phyloP scores from a whole-genome alignment of 2,888 invertebrate species.

The Adineta ricciae region DNA sequence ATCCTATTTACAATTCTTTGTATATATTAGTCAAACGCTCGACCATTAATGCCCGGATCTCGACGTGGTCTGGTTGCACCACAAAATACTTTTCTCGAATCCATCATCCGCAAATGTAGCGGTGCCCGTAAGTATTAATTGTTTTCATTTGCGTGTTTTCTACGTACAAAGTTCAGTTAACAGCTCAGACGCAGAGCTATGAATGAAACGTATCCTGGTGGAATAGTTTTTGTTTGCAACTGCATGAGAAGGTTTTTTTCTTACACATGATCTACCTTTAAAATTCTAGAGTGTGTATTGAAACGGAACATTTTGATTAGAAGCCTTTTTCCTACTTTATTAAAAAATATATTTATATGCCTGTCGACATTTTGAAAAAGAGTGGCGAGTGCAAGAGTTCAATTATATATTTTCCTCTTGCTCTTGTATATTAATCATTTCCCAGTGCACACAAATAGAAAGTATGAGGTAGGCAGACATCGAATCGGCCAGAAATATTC shows the following conservation, averaged over 20 bases:
- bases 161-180: no score
- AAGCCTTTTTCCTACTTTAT: background rate
- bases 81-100: conserved; percentile 99
- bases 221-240: background rate
- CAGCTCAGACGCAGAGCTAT: no score
- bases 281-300: background rate
- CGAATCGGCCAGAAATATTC: background rate
- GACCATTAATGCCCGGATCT: conserved; percentile 37
- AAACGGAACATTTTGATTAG: background rate
- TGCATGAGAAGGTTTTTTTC: background rate
- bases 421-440: background rate
- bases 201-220: background rate
- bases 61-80: conserved; percentile 97
- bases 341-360: background rate
- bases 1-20: background rate
- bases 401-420: background rate
- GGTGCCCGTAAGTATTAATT: conserved; percentile 79
- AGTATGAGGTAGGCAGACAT: background rate
- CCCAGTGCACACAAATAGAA: background rate
- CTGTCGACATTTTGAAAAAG: background rate
- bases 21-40: background rate
- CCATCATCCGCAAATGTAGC: conserved; percentile 93
- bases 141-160: no score
- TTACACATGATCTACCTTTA: background rate
- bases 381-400: background rate